Evolutionary conservation across 2,797 vertebrate species (phyloP), one percentile per base, ranked within the genome.

Genomic region (Anolis apletophallus): DNA sequence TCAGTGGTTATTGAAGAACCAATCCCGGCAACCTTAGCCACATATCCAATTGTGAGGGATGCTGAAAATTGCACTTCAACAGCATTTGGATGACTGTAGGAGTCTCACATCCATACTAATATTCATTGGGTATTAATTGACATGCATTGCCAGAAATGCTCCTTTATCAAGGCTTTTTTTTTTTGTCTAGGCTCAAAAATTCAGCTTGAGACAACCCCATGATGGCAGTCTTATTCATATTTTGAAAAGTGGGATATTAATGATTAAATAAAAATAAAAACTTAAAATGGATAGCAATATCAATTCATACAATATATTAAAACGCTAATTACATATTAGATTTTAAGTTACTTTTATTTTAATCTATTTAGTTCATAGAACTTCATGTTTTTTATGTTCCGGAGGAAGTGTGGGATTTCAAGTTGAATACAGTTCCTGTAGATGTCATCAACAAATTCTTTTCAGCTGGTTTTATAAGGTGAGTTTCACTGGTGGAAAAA

Each of bases 401-500:
- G 71, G 96, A 97, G 89, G 97, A 98, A 90, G 96, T 98, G 84
- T 99, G 98, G 98, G 96, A 99, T 90, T 95, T 96, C 91, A 97
- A 97, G 91, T 95, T 98, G 90, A 98, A 99, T 92, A 99, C 97
- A 89, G 94, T 98, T 86, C 96, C 98, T 68, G 89, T 97, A 84
- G 97, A 98, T 91, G 96, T 97, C 86, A 95, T 96, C 82, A 97
- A 96, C 71, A 97, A 96, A 88, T 99, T 98, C 87, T 86, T 98
- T 95, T 99, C 98, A 83, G 98, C 97, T 2, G 98, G 98, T 87
- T 99, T 99, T 94, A 98, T 99, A 96, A 98, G 98, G 98, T 97
- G 85, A 96, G 95, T 92, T 86, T 52, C 88, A 91, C 72, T 54
- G 73, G 29, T 54, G 73, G 29, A 85, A 36, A 57, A 84, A 64